Evolutionary conservation across 2,113 vertebrate genomes (phyloP), one percentile per base, ranked within the genome.

Genomic region (Fulica atra): DNA sequence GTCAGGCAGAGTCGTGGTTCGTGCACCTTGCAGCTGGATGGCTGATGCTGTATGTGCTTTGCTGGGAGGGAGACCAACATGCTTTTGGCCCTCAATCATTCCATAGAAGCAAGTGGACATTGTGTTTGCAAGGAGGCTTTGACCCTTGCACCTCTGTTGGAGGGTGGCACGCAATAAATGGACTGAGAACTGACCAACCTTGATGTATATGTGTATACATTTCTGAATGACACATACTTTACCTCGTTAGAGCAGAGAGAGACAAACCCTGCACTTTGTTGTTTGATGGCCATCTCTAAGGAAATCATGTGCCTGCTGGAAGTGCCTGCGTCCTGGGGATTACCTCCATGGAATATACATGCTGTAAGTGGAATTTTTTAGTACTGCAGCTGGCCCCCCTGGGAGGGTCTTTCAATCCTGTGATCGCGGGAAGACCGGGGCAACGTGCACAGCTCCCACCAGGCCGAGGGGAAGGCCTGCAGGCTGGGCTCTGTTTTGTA

Each of bases 371-470:
- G 85, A 91, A 60, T 61, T 65, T 80, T 88, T 93, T 38, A 65
- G 54, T 33, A 31, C 72, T 46, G 26, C 15, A 12, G 57, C 38
- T 78, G 76, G 71, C 79, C 26, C 26, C 81, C 56, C 61, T 8
- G 24, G 81, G 74, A 87, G 46, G 29, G 46, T 23, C 25, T 81
- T 33, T 73, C 48, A 23, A 23, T 29, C 44, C 64, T 76, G 80
- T 83, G 91, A 46, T 76, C 3, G 18, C 82, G 68, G 51, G 50
- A 81, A 60, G 74, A 59, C 5, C 3, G 5, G 85, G 35, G 14
- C 61, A 71, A 46, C 0, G 0, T 69, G 25, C 1, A 0, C 0
- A 2, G 46, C 66, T 93, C 91, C 76, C 59, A 61, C 51, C 68
- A 66, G 86, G 66, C 76, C 2, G 8, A 77, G 76, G 60, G 88